These are phyloP conservation scores for pig (Sus scrofa) DNA, from an alignment of 2,113 vertebrate species.

Conservation along the genomic window T2T-Sscrofa CM000826.6:109739001-109739500, in stretches of 20 bases:
- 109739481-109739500: too few relatives aligned
- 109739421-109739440: neutral
- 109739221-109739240: neutral
- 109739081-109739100: neutral
- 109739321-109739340: neutral
- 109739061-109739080: conserved; percentile 12
- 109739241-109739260: neutral
- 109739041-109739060: neutral
- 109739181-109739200: neutral
- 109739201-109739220: neutral
- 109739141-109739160: neutral
- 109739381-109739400: neutral
- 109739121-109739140: neutral
- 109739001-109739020: neutral
- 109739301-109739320: neutral
- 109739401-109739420: neutral
- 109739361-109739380: neutral
- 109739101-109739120: neutral
- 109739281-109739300: neutral
- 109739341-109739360: neutral
- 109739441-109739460: neutral
- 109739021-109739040: neutral
- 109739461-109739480: neutral
- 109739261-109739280: neutral
- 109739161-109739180: neutral